Conservation (phyloP, 2,797 vertebrate species). For the Gambelia wislizenii region DNA sequence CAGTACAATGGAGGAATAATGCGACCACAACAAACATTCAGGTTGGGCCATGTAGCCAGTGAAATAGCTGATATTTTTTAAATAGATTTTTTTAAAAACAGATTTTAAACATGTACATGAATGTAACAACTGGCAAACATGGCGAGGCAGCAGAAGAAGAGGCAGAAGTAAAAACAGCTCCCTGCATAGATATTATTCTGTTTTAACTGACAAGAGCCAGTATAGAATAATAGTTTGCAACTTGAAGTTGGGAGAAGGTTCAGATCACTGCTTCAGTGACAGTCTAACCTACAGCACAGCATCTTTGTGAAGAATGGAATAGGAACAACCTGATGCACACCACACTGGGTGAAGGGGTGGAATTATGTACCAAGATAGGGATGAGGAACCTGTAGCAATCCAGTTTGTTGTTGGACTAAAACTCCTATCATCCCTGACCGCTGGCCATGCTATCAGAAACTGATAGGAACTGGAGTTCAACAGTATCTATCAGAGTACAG, state of each 20-base stretch:
- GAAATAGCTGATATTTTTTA: background rate
- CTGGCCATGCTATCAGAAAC: too few relatives aligned
- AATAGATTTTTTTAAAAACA: background rate
- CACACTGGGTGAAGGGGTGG: background rate
- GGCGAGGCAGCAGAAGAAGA: too few relatives aligned
- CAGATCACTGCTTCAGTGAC: background rate
- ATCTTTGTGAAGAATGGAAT: background rate
- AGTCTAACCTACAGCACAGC: background rate
- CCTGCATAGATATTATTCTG: background rate
- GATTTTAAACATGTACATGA: background rate
- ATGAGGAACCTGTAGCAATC: background rate
- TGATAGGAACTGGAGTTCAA: too few relatives aligned
- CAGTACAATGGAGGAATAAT: background rate
- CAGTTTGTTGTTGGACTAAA: background rate
- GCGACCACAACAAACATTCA: background rate
- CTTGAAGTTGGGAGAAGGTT: background rate
- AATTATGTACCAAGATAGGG: background rate
- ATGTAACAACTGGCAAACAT: background rate
- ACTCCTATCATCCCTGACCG: too few relatives aligned
- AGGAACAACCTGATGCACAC: background rate
- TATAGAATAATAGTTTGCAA: background rate
- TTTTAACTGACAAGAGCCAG: background rate
- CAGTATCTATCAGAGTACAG: background rate
- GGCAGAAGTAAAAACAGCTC: background rate
- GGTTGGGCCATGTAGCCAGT: background rate